Evolutionary conservation across 2,888 invertebrate genomes (phyloP).

Genomic region (Andrena haemorrhoa): DNA sequence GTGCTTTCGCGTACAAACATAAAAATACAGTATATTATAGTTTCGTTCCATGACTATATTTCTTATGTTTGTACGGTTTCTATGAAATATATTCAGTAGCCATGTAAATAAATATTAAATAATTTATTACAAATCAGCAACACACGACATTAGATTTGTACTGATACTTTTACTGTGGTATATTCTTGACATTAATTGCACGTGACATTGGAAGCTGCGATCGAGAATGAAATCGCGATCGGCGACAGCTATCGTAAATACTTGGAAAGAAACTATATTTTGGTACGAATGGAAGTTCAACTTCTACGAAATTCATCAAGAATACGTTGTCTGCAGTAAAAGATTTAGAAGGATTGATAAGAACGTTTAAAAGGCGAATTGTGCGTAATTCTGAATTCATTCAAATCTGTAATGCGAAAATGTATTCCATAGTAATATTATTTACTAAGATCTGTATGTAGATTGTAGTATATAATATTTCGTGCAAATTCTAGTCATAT

Average conservation of each 20-base stretch:
- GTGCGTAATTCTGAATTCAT: slow-evolving; percentile 5
- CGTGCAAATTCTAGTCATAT: slow-evolving; percentile 67
- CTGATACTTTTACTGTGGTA: slow-evolving; percentile 25
- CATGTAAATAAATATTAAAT: slow-evolving; percentile 24
- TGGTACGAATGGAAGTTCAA: neutral
- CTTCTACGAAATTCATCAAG: neutral
- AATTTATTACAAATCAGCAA: slow-evolving; percentile 54
- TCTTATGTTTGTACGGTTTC: slow-evolving; percentile 41
- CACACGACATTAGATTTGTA: slow-evolving; percentile 27
- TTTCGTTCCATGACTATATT: slow-evolving; percentile 33
- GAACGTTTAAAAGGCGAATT: slow-evolving; percentile 6
- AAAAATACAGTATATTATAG: slow-evolving; percentile 16
- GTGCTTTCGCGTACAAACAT: slow-evolving; percentile 55
- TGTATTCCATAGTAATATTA: slow-evolving; percentile 47
- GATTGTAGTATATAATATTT: slow-evolving; percentile 53
- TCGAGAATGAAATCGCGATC: too few species aligned
- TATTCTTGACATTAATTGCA: slow-evolving; percentile 9
- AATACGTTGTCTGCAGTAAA: slow-evolving; percentile 13
- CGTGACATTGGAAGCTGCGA: neutral
- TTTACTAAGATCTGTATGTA: slow-evolving; percentile 51
- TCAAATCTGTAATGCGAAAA: slow-evolving; percentile 9
- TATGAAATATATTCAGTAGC: slow-evolving; percentile 15
- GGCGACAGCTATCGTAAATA: neutral
- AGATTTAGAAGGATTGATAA: slow-evolving; percentile 16
- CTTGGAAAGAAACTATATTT: neutral